A percentile compares a stretch with the other conserved stretches of the same genome.
Evolutionary conservation across 2,113 vertebrate species (phyloP).

Genomic region (Clupea harengus): DNA sequence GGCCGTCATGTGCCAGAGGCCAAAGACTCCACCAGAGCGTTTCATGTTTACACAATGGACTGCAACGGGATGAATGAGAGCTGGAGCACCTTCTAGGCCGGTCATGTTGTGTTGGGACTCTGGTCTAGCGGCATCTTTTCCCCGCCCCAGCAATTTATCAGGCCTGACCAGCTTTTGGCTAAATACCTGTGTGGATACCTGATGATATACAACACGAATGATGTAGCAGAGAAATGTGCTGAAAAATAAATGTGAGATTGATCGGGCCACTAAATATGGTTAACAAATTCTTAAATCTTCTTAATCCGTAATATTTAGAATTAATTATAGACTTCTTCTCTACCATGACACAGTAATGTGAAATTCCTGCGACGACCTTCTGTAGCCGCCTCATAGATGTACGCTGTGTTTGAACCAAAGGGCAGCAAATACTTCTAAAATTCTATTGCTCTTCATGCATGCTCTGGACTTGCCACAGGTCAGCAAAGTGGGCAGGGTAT

Average conservation of each 20-base stretch:
- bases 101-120: not conserved
- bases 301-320: not conserved
- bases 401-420: not conserved
- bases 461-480: not conserved
- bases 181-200: not conserved
- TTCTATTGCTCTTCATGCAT: not conserved
- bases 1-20: not conserved
- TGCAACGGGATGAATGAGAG: not conserved
- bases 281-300: not conserved
- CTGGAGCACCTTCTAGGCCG: slow-evolving; percentile 2
- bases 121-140: not conserved
- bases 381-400: not conserved
- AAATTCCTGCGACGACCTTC: not conserved
- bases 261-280: not conserved
- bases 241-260: not conserved
- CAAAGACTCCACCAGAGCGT: not conserved
- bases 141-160: not conserved
- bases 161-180: not conserved
- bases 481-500: not conserved
- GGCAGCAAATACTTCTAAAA: not conserved
- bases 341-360: not conserved
- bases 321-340: not conserved
- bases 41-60: not conserved
- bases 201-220: not conserved
- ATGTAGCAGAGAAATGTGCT: not conserved